phyloP scores from a whole-genome alignment of 2,888 invertebrate species.

The Phaonia tiefii region DNA sequence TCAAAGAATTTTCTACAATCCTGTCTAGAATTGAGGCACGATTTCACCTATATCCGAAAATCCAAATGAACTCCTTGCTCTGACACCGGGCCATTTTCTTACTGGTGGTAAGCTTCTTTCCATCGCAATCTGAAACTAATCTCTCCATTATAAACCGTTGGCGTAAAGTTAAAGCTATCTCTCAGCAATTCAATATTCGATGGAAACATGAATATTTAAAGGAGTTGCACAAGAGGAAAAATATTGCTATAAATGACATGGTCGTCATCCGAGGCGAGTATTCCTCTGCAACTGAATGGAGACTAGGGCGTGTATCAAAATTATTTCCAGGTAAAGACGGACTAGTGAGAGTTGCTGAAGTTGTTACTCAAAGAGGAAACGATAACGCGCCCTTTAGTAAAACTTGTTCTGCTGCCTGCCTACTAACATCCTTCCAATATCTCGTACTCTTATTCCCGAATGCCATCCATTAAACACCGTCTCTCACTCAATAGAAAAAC shows the following conservation, averaged over 20 bases:
- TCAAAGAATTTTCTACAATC: too few species aligned
- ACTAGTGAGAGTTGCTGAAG: neutral
- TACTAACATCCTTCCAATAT: neutral
- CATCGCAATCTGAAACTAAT: too few species aligned
- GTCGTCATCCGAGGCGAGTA: neutral
- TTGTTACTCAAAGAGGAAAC: conserved; percentile 4
- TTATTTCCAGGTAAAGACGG: neutral
- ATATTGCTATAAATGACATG: too few species aligned
- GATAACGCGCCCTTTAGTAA: conserved; percentile 3
- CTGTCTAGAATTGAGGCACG: too few species aligned
- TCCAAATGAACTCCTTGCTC: too few species aligned
- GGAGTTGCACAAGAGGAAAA: too few species aligned
- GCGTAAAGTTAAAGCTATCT: neutral
- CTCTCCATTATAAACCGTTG: neutral
- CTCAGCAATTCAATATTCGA: conserved; percentile 28
- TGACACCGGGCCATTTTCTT: too few species aligned
- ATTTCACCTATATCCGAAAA: too few species aligned
- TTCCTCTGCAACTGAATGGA: neutral
- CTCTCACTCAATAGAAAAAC: neutral
- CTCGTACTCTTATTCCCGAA: neutral
- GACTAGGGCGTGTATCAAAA: conserved; percentile 7
- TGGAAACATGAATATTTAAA: too few species aligned
- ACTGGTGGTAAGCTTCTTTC: conserved; percentile 28
- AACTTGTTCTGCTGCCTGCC: conserved; percentile 1
- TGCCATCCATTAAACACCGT: neutral